Base-by-base conservation (phyloP, 2,888 invertebrate species). In the Tinea pellionella region DNA sequence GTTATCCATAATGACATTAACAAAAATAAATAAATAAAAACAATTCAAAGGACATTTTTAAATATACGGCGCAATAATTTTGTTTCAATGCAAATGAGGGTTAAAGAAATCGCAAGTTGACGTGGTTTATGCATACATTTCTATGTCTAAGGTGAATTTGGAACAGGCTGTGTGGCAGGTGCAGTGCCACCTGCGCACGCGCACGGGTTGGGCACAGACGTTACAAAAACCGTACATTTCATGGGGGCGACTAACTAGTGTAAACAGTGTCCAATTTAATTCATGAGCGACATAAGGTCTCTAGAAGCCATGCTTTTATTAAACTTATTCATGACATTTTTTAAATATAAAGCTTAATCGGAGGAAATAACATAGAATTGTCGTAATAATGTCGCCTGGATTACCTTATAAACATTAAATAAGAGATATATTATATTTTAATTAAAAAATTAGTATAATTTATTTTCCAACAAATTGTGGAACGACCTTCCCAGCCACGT, bases 121-220 rank as follows among this genome's bases (percentile, higher is more conserved):
- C 67, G 77, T 77, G 74, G 71, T 71, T 72, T 77, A 75, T 79
- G 79, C 75, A 60, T 51, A 13, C 73, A 68, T 69, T 73, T 77
- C 76, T 80, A 76, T 66, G 57, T 57, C 32, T 57, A 32, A 57
- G 57, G 24, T 19, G 53, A 24, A 53, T 57, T 57, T 30, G 57
- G 57, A 57, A 57, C 57, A 57, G 57, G 32, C 57, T 57, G 80
- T 76, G 68, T 78, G 72, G 89, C 90, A 80, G 89, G 86, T 80
- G 90, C 80, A 67, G 75, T 63, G 74, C 67, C 86, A 87, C 86
- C 86, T 87, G 86, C 86, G 85, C 83, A 77, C 80, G 84, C 76
- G 82, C 75, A 75, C 78, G 63, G 68, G 63, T 73, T 29, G 32
- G 2, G 2, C 30, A 55, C 19, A 24, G 32, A 13, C 79, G 80